phyloP scores from a whole-genome alignment of 2,797 vertebrate species.

The Anguilla megastoma region DNA sequence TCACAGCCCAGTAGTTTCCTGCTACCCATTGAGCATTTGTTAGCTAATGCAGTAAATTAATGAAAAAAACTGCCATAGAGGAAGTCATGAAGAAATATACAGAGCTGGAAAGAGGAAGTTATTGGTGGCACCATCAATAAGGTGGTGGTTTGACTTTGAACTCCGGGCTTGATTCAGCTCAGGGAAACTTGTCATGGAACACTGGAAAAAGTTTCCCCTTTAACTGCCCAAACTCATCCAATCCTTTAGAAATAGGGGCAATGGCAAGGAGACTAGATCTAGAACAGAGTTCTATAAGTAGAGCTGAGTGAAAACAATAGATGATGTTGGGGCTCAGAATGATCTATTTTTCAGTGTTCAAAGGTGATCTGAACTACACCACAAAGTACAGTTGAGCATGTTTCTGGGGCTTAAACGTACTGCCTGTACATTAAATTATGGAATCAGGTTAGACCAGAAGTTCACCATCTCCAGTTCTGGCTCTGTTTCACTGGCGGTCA shows the following conservation, averaged over 20 bases:
- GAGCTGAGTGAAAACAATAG: background rate
- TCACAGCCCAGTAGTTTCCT: background rate
- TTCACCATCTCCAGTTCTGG: background rate
- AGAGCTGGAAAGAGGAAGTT: conserved; percentile 16
- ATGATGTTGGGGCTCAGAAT: background rate
- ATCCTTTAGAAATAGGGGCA: background rate
- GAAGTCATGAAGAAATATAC: conserved; percentile 10
- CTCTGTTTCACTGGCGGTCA: background rate
- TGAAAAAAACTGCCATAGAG: background rate
- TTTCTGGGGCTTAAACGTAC: background rate
- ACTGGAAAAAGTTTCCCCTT: background rate
- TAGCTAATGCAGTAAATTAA: background rate
- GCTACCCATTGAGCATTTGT: background rate
- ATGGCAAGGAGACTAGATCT: background rate
- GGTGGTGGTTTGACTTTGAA: background rate
- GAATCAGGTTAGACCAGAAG: background rate
- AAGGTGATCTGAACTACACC: background rate
- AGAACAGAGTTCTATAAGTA: background rate
- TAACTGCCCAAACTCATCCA: background rate
- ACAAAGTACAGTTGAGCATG: background rate
- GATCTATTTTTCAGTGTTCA: background rate
- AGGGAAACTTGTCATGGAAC: background rate
- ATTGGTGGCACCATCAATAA: background rate
- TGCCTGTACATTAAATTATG: background rate
- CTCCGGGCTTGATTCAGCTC: background rate